Evolutionary conservation across 30 jellyfish, hydroid and myxozoan species (phyloP).

Genomic region (Sanderia malayensis): DNA sequence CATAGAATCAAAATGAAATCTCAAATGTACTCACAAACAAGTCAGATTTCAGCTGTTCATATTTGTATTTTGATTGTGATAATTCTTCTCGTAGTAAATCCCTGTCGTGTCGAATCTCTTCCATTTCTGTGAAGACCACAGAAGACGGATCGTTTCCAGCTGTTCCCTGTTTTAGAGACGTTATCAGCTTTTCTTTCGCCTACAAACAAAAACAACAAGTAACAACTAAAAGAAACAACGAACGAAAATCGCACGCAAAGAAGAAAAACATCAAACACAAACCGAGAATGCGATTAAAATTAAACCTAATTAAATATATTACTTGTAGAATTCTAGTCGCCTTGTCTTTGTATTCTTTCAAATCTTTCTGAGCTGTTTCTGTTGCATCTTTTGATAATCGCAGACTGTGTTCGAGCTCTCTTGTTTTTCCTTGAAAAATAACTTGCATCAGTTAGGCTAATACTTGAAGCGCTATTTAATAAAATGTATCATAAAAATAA

Average conservation of each 20-base stretch:
- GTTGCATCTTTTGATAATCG: conserved; percentile 74
- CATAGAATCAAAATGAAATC: too few relatives aligned
- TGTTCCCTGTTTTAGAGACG: conserved; percentile 74
- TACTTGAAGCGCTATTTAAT: too few relatives aligned
- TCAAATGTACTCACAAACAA: conserved; percentile 45
- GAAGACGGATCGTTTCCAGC: conserved; percentile 70
- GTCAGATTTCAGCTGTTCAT: conserved; percentile 81
- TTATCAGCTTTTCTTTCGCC: conserved; percentile 94
- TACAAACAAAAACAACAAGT: conserved; percentile 9
- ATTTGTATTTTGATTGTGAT: conserved; percentile 57
- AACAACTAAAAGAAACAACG: too few relatives aligned
- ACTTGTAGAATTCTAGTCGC: conserved; percentile 97
- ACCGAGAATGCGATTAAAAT: too few relatives aligned
- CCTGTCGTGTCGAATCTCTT: conserved; percentile 78
- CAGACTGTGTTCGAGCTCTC: conserved; percentile 65
- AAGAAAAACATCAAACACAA: too few relatives aligned
- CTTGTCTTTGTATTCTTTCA: conserved; percentile 89
- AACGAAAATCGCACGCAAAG: too few relatives aligned
- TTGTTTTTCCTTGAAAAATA: conserved; percentile 41
- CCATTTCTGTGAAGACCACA: conserved; percentile 71
- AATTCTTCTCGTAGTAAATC: conserved; percentile 82
- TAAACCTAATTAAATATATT: too few relatives aligned
- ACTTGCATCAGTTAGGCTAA: too few relatives aligned
- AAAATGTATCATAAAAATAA: too few relatives aligned
- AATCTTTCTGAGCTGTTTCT: conserved; percentile 75